A percentile compares a stretch with the other conserved stretches of the same genome.
Conservation (phyloP, 2,113 vertebrate species). For the Myocastor coypus region DNA sequence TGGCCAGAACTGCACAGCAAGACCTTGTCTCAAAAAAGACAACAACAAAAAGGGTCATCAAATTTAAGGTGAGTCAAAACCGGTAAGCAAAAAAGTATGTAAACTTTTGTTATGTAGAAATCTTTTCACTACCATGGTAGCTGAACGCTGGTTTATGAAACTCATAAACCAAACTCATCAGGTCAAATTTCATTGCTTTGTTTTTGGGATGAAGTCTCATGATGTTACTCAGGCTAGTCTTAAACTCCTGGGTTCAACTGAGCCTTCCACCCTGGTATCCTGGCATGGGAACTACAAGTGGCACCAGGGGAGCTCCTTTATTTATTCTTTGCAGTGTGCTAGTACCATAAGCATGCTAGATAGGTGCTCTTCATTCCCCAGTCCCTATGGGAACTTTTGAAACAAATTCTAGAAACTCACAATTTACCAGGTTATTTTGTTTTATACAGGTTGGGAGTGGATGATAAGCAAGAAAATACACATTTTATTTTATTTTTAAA, state of each 20-base stretch:
- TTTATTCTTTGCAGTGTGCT: not conserved
- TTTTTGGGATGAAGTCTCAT: not conserved
- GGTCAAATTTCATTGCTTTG: not conserved
- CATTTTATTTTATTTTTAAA: not conserved
- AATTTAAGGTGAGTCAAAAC: conserved; percentile 44
- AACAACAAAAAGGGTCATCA: not conserved
- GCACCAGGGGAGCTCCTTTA: not conserved
- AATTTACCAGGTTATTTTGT: conserved; percentile 29
- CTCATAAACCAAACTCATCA: too few species aligned
- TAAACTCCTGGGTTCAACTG: not conserved
- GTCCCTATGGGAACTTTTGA: not conserved
- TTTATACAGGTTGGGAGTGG: not conserved
- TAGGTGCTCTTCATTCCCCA: not conserved
- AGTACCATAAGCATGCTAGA: not conserved
- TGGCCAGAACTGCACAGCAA: too few species aligned
- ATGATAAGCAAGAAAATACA: not conserved
- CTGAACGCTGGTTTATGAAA: not conserved
- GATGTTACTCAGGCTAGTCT: not conserved
- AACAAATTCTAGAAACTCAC: conserved; percentile 38
- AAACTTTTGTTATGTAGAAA: not conserved
- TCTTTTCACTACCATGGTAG: conserved; percentile 18
- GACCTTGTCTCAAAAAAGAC: too few species aligned
- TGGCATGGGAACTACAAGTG: not conserved
- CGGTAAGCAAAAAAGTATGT: conserved; percentile 23
- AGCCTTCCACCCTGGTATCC: not conserved